Conservation (phyloP, 1,140 invertebrate species). For the Drosophila nasuta region DNA sequence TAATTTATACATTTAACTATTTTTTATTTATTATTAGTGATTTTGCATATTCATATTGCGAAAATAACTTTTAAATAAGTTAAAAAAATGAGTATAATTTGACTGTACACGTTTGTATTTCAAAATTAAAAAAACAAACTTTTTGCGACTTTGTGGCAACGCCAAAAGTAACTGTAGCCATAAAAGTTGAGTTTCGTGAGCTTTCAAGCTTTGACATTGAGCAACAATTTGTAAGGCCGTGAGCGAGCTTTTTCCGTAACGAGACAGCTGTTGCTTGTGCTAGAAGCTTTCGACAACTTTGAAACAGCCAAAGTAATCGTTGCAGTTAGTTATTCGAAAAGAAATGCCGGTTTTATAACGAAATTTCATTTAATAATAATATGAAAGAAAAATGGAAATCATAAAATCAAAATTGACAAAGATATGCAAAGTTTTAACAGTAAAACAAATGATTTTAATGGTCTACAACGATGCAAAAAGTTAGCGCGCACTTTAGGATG, state of each 20-base stretch:
- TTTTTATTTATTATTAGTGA: too few species aligned
- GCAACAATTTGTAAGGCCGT: constrained; percentile 27
- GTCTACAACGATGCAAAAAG: background rate
- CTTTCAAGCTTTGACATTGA: constrained; percentile 32
- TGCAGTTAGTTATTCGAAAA: constrained; percentile 22
- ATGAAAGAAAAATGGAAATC: too few species aligned
- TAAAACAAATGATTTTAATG: too few species aligned
- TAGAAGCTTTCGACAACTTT: constrained; percentile 52
- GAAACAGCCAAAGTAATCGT: background rate
- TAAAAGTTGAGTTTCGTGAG: background rate
- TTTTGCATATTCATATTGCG: too few species aligned
- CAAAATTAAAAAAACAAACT: background rate
- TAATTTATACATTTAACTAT: too few species aligned
- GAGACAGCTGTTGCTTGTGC: constrained; percentile 67
- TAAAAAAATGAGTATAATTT: too few species aligned
- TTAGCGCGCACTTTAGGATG: constrained; percentile 21
- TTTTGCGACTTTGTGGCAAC: constrained; percentile 41
- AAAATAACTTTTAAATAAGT: too few species aligned
- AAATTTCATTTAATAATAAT: too few species aligned
- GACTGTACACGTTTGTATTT: too few species aligned
- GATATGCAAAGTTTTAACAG: background rate
- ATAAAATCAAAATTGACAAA: too few species aligned
- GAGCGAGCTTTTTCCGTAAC: constrained; percentile 50
- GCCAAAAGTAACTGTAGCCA: constrained; percentile 40
- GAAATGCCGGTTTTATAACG: constrained; percentile 30